phyloP scores from a whole-genome alignment of 1,140 invertebrate genomes.

The Phthorimaea operculella region DNA sequence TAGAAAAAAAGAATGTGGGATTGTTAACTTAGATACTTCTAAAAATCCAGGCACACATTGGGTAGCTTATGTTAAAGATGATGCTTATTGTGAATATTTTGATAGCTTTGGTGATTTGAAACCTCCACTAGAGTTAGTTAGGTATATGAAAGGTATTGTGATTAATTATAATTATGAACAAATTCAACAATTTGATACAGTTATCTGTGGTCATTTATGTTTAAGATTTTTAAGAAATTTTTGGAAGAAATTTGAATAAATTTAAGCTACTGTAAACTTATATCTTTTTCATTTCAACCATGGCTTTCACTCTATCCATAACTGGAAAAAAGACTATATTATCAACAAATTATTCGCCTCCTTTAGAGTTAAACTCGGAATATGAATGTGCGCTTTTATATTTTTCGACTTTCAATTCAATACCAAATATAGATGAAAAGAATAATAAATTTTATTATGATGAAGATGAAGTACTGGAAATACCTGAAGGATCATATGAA shows the following conservation, averaged over 20 bases:
- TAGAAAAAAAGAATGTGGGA: conserved; percentile 31
- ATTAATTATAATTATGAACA: conserved; percentile 3
- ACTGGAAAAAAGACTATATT: conserved; percentile 8
- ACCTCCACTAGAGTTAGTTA: conserved; percentile 35
- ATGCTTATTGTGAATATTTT: conserved; percentile 24
- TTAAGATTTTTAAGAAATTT: background rate
- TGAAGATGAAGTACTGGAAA: conserved; percentile 15
- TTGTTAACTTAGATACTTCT: conserved; percentile 37
- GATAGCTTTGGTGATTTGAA: conserved; percentile 37
- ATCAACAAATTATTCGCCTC: conserved; percentile 18
- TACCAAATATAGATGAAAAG: conserved; percentile 18
- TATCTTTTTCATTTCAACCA: conserved; percentile 2
- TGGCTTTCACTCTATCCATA: conserved; percentile 9
- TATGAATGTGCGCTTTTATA: conserved; percentile 17
- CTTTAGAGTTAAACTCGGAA: conserved; percentile 12
- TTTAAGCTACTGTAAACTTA: background rate
- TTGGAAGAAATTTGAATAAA: conserved; percentile 13
- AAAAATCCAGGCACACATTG: conserved; percentile 37
- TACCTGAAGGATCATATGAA: conserved; percentile 20
- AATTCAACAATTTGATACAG: background rate
- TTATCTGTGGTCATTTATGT: conserved; percentile 8
- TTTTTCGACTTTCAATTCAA: conserved; percentile 18
- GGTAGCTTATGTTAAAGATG: conserved; percentile 38
- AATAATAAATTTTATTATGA: conserved; percentile 15
- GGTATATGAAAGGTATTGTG: conserved; percentile 22